Conservation (phyloP, 2,797 vertebrate genomes). For the Falco rusticolus region DNA sequence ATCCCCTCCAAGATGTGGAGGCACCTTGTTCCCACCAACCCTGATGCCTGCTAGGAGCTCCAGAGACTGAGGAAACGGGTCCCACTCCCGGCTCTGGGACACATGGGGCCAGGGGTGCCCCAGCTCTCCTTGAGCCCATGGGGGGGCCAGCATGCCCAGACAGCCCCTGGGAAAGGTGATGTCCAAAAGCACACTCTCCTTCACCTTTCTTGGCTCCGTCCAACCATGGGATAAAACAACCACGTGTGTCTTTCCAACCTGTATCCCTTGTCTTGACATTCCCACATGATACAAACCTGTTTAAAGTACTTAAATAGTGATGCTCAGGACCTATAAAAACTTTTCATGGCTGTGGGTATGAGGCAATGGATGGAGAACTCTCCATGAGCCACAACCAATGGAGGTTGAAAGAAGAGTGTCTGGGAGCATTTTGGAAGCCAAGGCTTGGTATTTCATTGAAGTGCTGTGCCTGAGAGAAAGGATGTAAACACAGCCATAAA, state of each 20-base stretch:
- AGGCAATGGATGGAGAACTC: background rate
- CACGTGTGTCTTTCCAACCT: background rate
- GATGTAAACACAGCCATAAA: background rate
- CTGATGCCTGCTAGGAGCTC: background rate
- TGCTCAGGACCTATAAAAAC: no score
- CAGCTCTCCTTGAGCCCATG: accelerated
- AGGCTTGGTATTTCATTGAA: background rate
- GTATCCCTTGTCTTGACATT: background rate
- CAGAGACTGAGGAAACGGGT: accelerated
- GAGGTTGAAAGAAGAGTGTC: background rate
- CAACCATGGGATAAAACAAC: background rate
- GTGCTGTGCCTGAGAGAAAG: background rate
- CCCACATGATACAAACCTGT: background rate
- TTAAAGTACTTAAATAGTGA: background rate
- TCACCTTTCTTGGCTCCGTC: background rate
- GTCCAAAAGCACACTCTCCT: background rate
- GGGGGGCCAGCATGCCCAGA: accelerated
- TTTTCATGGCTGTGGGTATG: background rate
- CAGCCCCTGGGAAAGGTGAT: background rate
- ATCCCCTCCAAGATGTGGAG: accelerated
- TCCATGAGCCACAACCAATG: background rate
- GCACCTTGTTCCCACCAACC: background rate
- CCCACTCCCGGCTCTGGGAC: background rate
- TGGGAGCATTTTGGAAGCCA: background rate
- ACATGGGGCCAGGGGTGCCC: accelerated